Base-by-base conservation (phyloP, 2,113 vertebrate genomes). In the Myiozetetes cayanensis region DNA sequence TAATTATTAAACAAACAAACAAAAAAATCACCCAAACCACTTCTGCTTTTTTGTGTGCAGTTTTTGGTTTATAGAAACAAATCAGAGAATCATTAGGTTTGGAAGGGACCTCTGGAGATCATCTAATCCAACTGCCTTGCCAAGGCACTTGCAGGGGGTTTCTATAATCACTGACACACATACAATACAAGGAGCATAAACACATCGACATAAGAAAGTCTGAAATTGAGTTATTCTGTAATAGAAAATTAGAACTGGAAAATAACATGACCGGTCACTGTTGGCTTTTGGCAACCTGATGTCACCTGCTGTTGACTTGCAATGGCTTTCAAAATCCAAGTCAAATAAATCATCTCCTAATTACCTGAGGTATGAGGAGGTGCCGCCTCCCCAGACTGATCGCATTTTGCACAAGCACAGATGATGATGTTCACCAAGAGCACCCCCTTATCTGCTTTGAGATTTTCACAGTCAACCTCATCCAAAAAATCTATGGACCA, bases 301-400 rank as follows among this genome's bases (percentile, higher is more conserved):
- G 7, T 74, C 27, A 65, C 31, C 37, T 61, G 33, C 41, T 49
- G 23, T 61, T 19, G 20, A 21, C 22, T 37, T 80, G 27, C 9
- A 68, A 65, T 9, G 16, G 7, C 7, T 76, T 68, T 30, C 23
- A 53, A 81, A 63, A 63, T 11, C 28, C 19, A 68, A 87, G 44
- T 49, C 30, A 79, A 88, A 68, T 18, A 43, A 80, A 62, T 35
- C 0, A 55, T 18, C 68, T 75, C 8, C 12, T 23, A 44, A 61
- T 37, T 31, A 47, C 33, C 43, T 14, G 12, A 18, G 8, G 7
- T 41, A 66, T 8, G 8, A 85, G 76, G 6, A 31, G 10, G 2
- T 88, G 3, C 22, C 22, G 8, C 33, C 5, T 13, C 4, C 5
- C 10, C 7, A 1, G 4, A 43, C 0, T 5, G 11, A 55, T 30